A percentile compares a stretch with the other conserved stretches of the same genome.
Conservation (phyloP, 2,888 invertebrate genomes). For the Sarcophaga variegata region DNA sequence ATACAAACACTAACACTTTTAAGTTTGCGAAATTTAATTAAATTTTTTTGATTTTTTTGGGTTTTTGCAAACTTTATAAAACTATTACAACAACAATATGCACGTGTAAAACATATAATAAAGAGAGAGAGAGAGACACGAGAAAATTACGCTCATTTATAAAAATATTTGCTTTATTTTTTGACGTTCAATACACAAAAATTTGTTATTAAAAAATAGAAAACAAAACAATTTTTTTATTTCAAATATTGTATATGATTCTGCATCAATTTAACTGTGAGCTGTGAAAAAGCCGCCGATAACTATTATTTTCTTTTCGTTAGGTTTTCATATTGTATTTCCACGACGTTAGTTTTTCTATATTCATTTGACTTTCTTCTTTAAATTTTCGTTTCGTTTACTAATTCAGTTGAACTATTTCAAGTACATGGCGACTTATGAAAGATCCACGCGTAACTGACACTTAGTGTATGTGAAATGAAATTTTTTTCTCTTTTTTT, state of each 20-base stretch:
- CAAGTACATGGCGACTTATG: constrained; percentile 76
- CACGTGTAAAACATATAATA: no score
- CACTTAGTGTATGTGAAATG: constrained; percentile 59
- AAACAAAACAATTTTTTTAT: background rate
- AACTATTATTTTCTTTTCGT: background rate
- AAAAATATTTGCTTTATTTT: background rate
- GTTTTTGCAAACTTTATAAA: no score
- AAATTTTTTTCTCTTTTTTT: constrained; percentile 54
- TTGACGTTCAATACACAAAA: no score
- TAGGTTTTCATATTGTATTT: background rate
- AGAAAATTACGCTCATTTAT: background rate
- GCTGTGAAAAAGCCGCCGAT: background rate
- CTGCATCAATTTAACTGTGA: background rate
- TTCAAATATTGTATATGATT: background rate
- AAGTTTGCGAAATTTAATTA: constrained; percentile 19
- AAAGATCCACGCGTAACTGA: constrained; percentile 79
- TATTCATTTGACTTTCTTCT: constrained; percentile 52
- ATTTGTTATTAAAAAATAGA: no score
- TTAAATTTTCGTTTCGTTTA: constrained; percentile 17
- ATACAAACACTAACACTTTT: background rate
- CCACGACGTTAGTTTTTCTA: constrained; percentile 7
- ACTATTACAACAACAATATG: no score
- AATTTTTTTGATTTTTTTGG: background rate
- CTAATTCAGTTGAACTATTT: constrained; percentile 70
- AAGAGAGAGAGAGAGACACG: no score